Evolutionary conservation across 1,140 invertebrate genomes (phyloP).

Genomic region (Drosophila kepulauana): DNA sequence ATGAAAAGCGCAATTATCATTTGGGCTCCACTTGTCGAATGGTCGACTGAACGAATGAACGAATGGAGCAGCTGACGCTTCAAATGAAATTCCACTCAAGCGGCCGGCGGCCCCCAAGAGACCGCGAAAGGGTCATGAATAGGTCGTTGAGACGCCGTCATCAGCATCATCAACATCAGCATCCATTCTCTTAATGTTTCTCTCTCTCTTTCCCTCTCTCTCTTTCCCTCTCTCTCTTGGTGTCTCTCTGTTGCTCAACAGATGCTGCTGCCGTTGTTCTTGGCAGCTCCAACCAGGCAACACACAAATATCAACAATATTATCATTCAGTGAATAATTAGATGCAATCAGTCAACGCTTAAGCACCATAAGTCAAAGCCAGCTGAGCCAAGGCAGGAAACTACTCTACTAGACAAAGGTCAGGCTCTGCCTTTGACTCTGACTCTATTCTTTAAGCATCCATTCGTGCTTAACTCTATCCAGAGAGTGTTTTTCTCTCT

Average conservation of each 20-base stretch:
- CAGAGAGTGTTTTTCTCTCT: neutral
- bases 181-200: conserved; percentile 21
- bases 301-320: conserved; percentile 76
- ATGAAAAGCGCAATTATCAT: conserved; percentile 80
- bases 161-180: conserved; percentile 57
- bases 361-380: conserved; percentile 79
- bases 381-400: conserved; percentile 53
- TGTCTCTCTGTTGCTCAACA: conserved; percentile 3
- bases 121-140: conserved; percentile 76
- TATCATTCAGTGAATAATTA: conserved; percentile 84
- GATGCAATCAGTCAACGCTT: conserved; percentile 82
- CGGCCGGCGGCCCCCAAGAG: conserved; percentile 49
- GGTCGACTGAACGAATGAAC: conserved; percentile 36
- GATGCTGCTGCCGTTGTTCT: conserved; percentile 23
- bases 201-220: neutral
- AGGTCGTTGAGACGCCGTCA: conserved; percentile 75
- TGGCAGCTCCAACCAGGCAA: conserved; percentile 27
- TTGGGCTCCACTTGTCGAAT: conserved; percentile 57
- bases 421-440: conserved; percentile 23
- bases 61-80: conserved; percentile 37
- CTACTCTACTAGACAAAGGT: conserved; percentile 64
- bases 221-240: neutral
- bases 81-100: conserved; percentile 65
- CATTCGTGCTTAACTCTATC: conserved; percentile 1
- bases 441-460: conserved; percentile 19